Evolutionary conservation across 2,113 vertebrate species (phyloP), one percentile per base, ranked within the genome.

Genomic region (Psephotus haematonotus): DNA sequence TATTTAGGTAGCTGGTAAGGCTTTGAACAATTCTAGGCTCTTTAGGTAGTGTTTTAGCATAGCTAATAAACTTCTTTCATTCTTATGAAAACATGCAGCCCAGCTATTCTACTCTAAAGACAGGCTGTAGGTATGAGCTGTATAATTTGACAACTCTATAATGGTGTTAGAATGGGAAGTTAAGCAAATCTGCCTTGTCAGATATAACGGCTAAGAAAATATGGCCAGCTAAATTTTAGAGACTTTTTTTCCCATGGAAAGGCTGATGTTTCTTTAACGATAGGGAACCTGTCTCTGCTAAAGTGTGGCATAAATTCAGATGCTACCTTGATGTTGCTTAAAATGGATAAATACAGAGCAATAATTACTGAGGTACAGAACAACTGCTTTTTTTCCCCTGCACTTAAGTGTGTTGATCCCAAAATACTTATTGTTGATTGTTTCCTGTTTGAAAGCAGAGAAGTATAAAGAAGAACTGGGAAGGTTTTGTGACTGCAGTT

Each of bases 331-430:
- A 43, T 74, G 68, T 93, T 93, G 67, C 78, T 93, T 96, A 39
- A 92, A 95, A 74, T 29, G 19, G 71, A 59, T 80, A 87, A 95
- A 90, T 86, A 80, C 35, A 31, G 47, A 94, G 92, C 93, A 93
- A 95, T 96, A 92, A 94, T 81, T 93, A 74, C 43, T 44, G 83
- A 94, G 88, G 72, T 93, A 90, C 90, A 88, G 52, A 92, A 79
- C 35, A 92, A 62, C 44, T 93, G 20, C 27, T 62, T 76, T 82
- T 39, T 39, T 43, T 44, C 63, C 11, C 67, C 59, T 86, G 62
- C 88, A 79, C 50, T 35, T 60, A 57, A 47, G 44, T 75, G 43
- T 69, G 43, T 93, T 92, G 88, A 71, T 94, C 22, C 82, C 79
- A 46, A 84, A 65, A 27, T 76, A 41, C 0, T 65, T 49, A 0